These are phyloP conservation scores for Dasyurus viverrinus DNA, from an alignment of 2,113 vertebrate genomes.

Conservation along the genomic window DNA sequence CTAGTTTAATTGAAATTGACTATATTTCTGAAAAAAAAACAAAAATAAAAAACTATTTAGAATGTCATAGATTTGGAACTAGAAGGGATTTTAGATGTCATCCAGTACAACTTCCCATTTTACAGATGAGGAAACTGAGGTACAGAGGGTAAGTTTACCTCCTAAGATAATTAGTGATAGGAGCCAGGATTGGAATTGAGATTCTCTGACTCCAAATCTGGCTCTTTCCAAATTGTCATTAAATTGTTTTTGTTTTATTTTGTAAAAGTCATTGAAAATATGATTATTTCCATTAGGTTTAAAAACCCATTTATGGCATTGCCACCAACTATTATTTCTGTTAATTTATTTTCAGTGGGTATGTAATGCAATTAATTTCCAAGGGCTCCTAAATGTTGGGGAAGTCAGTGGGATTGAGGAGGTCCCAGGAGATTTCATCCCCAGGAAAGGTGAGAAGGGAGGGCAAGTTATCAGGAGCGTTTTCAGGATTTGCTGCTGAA, in stretches of 20 bases:
- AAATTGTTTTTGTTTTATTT: background rate
- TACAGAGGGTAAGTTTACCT: background rate
- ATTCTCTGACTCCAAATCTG: background rate
- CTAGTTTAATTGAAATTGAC: background rate
- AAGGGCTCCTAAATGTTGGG: background rate
- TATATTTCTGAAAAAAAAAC: background rate
- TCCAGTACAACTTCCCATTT: background rate
- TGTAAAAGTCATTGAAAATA: background rate
- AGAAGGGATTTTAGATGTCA: background rate
- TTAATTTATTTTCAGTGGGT: background rate
- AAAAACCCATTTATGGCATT: background rate
- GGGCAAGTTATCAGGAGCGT: background rate
- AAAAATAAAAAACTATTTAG: background rate
- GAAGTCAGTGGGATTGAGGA: background rate
- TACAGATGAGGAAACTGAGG: background rate
- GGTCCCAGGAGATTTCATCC: fast-evolving
- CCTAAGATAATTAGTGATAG: background rate
- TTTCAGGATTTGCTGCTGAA: conserved; percentile 19
- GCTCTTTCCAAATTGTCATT: background rate
- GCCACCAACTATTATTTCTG: background rate
- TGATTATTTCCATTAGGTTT: background rate
- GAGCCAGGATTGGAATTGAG: background rate
- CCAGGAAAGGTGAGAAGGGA: conserved; percentile 91
- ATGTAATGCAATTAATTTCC: background rate
- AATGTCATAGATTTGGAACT: background rate